These are phyloP conservation scores for Gephyroberyx darwinii DNA, from an alignment of 2,797 vertebrate species.

Conservation along the genomic window DNA sequence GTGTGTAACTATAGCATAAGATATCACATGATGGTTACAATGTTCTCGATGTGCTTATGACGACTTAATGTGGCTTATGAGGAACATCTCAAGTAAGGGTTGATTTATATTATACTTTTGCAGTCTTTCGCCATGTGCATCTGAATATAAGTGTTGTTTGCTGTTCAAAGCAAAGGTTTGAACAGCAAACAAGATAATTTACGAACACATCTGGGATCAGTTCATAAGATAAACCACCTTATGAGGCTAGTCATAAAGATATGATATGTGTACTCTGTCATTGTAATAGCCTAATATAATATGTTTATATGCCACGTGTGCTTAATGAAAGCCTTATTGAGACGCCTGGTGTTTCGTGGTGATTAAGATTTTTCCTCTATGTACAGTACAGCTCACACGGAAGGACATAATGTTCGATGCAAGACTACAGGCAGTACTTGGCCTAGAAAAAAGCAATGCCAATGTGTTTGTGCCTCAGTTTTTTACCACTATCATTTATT, in stretches of 20 bases:
- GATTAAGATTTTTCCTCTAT: not conserved
- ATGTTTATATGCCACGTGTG: not conserved
- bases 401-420: not conserved
- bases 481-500: not conserved
- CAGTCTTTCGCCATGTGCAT: conserved; percentile 16
- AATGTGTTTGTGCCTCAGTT: not conserved
- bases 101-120: not conserved
- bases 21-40: conserved; percentile 15
- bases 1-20: conserved; percentile 17
- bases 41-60: conserved; percentile 22
- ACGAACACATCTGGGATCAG: not conserved
- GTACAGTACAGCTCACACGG: not conserved
- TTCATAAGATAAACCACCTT: not conserved
- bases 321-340: conserved; percentile 35
- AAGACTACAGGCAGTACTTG: not conserved
- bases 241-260: not conserved
- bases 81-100: conserved; percentile 19
- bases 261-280: not conserved
- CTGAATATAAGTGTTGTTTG: conserved; percentile 3
- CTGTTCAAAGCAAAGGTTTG: not conserved
- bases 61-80: conserved; percentile 21
- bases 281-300: conserved; percentile 2
- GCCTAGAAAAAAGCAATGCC: not conserved
- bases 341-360: conserved; percentile 6
- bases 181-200: not conserved